Conservation (phyloP, 2,797 vertebrate genomes). For the Crax fasciolata region DNA sequence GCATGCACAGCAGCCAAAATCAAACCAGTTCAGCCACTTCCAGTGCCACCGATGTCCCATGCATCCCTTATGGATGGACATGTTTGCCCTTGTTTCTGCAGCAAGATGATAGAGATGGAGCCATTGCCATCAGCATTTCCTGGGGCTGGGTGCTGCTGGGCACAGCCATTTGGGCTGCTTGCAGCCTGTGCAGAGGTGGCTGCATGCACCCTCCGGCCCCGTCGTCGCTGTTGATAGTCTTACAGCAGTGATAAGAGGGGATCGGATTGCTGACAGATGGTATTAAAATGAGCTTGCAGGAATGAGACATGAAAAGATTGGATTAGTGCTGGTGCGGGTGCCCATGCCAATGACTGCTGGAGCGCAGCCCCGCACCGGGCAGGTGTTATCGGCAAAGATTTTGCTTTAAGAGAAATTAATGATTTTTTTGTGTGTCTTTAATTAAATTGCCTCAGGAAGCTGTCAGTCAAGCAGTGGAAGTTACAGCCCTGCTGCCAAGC, state of each 20-base stretch:
- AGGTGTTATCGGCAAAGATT: not conserved
- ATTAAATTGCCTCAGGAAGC: slow-evolving; percentile 47
- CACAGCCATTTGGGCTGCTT: accelerated
- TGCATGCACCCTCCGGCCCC: not conserved
- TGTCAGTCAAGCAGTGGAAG: not conserved
- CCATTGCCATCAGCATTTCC: accelerated
- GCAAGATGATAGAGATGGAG: accelerated
- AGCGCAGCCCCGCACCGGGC: not conserved
- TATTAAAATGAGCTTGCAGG: not conserved
- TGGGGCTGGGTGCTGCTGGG: not conserved
- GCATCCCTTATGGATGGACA: not conserved
- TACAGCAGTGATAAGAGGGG: not conserved
- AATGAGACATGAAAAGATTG: not conserved
- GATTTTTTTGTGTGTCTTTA: not conserved
- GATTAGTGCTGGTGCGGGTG: not conserved
- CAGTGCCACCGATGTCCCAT: not conserved
- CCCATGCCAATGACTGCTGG: not conserved
- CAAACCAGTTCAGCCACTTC: not conserved
- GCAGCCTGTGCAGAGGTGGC: accelerated
- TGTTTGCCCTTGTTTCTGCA: not conserved
- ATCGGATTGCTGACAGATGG: slow-evolving; percentile 22
- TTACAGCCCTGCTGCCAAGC: not conserved
- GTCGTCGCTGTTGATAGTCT: not conserved
- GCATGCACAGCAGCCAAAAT: not conserved
- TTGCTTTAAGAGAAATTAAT: slow-evolving; percentile 31